A percentile compares a stretch with the other conserved stretches of the same genome.
Evolutionary conservation across 2,888 invertebrate genomes (phyloP).

Genomic region (Chrysodeixis includens): DNA sequence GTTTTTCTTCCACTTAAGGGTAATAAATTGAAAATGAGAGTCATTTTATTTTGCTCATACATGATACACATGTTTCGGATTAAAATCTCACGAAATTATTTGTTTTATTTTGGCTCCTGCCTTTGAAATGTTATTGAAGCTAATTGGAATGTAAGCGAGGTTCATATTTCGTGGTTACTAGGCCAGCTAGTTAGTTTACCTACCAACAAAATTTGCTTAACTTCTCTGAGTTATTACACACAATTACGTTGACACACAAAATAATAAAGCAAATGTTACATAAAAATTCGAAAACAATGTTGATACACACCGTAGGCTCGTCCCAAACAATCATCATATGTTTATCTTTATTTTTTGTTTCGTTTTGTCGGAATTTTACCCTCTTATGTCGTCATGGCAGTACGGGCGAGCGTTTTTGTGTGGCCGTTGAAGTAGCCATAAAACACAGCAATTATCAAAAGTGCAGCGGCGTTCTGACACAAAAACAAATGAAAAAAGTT

Average conservation of each 20-base stretch:
- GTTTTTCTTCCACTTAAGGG: not conserved
- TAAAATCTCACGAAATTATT: not conserved
- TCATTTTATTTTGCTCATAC: not conserved
- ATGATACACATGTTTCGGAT: not conserved
- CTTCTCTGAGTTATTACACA: not conserved
- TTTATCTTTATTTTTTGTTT: conserved; percentile 34
- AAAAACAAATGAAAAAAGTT: conserved; percentile 56
- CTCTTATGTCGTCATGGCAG: conserved; percentile 37
- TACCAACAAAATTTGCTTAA: not conserved
- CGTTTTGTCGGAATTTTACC: conserved; percentile 39
- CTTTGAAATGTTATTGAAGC: not conserved
- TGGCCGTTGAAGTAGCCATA: conserved; percentile 50
- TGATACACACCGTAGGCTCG: conserved; percentile 16
- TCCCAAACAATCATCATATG: conserved; percentile 35
- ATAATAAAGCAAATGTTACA: conserved; percentile 3
- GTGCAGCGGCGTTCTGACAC: conserved; percentile 40
- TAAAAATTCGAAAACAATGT: conserved; percentile 9
- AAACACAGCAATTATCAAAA: conserved; percentile 58
- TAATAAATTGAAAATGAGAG: not conserved
- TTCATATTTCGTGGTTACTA: not conserved
- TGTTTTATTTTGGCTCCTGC: not conserved
- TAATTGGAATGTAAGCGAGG: not conserved
- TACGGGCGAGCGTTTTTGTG: conserved; percentile 41
- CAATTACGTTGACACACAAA: conserved; percentile 3
- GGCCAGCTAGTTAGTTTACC: not conserved